Evolutionary conservation across 2,113 vertebrate species (phyloP), one percentile per base, ranked within the genome.

Genomic region (Pluvialis apricaria): DNA sequence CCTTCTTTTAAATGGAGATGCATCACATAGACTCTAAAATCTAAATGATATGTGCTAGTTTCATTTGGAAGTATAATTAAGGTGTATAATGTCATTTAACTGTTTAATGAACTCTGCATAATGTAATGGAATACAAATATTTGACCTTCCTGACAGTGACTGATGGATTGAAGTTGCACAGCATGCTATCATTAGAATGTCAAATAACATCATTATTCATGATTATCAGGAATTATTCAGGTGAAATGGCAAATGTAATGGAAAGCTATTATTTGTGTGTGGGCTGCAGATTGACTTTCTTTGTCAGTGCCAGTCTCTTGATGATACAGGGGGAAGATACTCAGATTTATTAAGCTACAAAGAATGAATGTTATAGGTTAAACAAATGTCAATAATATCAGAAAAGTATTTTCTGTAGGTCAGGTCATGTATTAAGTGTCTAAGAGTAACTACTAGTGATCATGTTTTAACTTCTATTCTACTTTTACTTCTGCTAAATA

Each of bases 171-270:
- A 97, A 98, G 97, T 96, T 97, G 97, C 96, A 95, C 83, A 96
- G 97, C 98, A 97, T 97, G 94, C 92, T 98, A 97, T 97, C 97
- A 98, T 98, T 98, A 98, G 98, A 96, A 98, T 98, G 97, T 98
- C 71, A 97, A 98, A 98, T 98, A 98, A 98, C 97, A 98, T 98
- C 98, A 99, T 99, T 99, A 98, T 98, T 98, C 98, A 98, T 98
- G 98, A 99, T 98, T 98, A 99, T 97, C 97, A 97, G 89, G 95
- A 97, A 98, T 99, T 98, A 98, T 97, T 98, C 98, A 98, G 97
- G 97, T 98, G 98, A 98, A 98, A 98, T 98, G 94, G 96, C 95
- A 98, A 98, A 98, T 82, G 69, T 98, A 98, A 98, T 98, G 94
- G 97, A 97, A 98, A 98, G 96, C 97, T 97, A 97, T 98, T 98